Base-by-base conservation (phyloP, 2,113 vertebrate species). In the Rhea pennata region DNA sequence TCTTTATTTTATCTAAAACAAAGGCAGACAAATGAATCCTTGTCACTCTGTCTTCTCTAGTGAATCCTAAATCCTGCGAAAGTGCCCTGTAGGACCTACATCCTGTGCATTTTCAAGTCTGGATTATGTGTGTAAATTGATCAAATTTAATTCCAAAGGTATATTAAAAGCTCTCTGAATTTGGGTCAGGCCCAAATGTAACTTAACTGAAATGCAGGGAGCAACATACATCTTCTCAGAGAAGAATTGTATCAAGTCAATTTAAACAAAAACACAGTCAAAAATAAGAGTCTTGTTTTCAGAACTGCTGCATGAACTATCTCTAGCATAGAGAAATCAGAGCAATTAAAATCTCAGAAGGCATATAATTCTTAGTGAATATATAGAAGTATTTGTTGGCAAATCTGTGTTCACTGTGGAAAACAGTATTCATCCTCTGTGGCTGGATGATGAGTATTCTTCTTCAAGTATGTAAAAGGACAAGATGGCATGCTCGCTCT, bases 331-430 rank as follows among this genome's bases (percentile, higher is more conserved):
- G 67, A 91, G 61, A 88, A 95, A 75, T 87, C 19, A 78, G 77
- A 87, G 24, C 24, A 93, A 64, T 72, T 82, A 56, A 86, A 86
- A 14, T 87, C 65, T 95, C 73, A 91, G 61, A 85, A 51, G 31
- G 5, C 56, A 46, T 84, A 67, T 77, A 92, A 87, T 71, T 86
- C 39, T 42, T 78, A 65, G 23, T 81, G 70, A 95, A 84, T 31
- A 56, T 84, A 48, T 61, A 51, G 21, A 81, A 81, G n/a, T 87
- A 92, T 76, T 92, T 87, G 29, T 81, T 93, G 83, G 71, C 48
- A 53, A 76, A 73, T 70, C 78, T 92, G 53, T 69, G 36, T 71
- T 93, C 53, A 31, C 65, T 65, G 4, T 80, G 75, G 78, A 85
- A 94, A 93, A 81, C 26, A 62, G 13, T 54, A 62, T 76, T 88